phyloP scores from a whole-genome alignment of 2,797 vertebrate genomes.

The Prionace glauca region DNA sequence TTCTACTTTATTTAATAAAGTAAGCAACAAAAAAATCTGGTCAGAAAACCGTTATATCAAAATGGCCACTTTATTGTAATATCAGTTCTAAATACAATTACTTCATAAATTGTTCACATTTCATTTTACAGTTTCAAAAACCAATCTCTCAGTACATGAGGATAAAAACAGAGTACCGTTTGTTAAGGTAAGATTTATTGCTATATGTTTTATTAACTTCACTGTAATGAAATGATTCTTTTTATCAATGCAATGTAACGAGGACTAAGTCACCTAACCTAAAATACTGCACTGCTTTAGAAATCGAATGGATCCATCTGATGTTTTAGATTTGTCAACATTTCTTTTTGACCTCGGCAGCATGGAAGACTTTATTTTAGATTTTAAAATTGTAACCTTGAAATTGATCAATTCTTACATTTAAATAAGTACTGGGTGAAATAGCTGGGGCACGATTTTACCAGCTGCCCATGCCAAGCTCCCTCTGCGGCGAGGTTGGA shows the following conservation, averaged over 20 bases:
- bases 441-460: too few species aligned
- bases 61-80: neutral
- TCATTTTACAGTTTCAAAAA: constrained; percentile 78
- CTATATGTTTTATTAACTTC: neutral
- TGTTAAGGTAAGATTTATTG: constrained; percentile 73
- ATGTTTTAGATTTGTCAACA: neutral
- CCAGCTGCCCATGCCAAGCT: too few species aligned
- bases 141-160: constrained; percentile 88
- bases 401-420: neutral
- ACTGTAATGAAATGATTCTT: neutral
- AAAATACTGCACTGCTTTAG: neutral
- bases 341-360: neutral
- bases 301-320: too few species aligned
- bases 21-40: neutral
- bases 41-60: neutral
- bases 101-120: constrained; percentile 25
- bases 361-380: neutral
- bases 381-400: neutral
- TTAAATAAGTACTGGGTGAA: neutral
- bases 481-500: too few species aligned
- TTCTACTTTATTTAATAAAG: neutral
- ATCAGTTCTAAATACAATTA: neutral
- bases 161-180: constrained; percentile 92
- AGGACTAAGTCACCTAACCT: neutral
- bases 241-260: neutral